phyloP scores from a whole-genome alignment of 2,888 invertebrate species.

The Limnephilus auricula region DNA sequence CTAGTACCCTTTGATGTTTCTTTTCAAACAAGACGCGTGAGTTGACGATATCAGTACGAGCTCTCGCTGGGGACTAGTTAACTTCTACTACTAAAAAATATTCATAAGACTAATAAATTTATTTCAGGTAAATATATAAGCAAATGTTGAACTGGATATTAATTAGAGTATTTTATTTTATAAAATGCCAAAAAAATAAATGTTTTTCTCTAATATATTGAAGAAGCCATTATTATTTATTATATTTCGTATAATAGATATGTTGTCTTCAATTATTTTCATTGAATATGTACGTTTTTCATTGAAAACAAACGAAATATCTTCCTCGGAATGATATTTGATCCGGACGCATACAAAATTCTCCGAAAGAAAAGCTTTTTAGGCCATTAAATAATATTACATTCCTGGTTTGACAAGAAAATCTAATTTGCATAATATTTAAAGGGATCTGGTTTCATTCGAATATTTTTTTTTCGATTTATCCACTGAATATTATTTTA shows the following conservation, averaged over 20 bases:
- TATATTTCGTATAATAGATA: not conserved
- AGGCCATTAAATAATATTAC: conserved; percentile 37
- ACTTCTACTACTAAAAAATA: no score
- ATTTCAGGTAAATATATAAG: no score
- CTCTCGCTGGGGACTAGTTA: no score
- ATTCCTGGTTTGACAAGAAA: conserved; percentile 30
- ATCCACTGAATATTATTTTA: not conserved
- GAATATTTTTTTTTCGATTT: conserved; percentile 15
- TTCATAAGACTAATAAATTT: no score
- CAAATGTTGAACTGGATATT: no score
- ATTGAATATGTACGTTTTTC: not conserved
- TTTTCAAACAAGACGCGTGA: no score
- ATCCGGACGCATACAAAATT: not conserved
- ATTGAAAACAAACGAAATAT: not conserved
- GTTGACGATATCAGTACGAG: no score
- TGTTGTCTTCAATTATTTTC: not conserved
- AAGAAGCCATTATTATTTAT: not conserved
- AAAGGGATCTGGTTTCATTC: conserved; percentile 19
- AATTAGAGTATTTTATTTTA: no score
- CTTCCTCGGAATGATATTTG: not conserved
- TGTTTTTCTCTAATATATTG: not conserved
- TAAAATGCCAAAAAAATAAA: no score
- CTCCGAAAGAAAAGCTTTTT: conserved; percentile 29
- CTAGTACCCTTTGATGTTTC: no score
- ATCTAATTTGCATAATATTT: conserved; percentile 46